Base-by-base conservation (phyloP, 2,888 invertebrate species). In the Lasioglossum leucozonium region DNA sequence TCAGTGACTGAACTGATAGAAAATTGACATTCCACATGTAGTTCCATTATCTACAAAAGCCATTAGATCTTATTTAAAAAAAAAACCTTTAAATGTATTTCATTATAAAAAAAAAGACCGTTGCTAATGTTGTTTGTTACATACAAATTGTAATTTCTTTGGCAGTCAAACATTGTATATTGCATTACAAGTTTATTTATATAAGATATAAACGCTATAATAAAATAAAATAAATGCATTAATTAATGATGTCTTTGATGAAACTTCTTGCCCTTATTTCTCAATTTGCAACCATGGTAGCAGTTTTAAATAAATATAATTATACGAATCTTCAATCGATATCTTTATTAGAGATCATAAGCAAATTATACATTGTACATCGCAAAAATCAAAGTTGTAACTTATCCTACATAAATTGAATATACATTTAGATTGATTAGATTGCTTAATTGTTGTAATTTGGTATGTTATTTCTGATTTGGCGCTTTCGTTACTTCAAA, bases 21-120 rank as follows among this genome's bases (percentile, higher is more conserved):
- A 84, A 84, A 74, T 69, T 72, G 51, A 86, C 87, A 87, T 87
- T 87, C 82, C 87, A 75, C 26, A 72, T 44, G 58, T 55, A 79
- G 58, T 74, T 65, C 22, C 47, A 55, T 34, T 26, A 81, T 47
- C 18, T 16, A 62, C 30, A 42, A 79, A 67, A 72, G 72, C 78
- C 69, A 47, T 62, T 42, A 22, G 79, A 42, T 42, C 55, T 75
- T 79, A 40, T 34, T n/a, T 44, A 58, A 72, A 74, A 67, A 72
- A 51, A 75, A 51, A 18, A 34, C 30, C 2, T 62, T 62, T 58
- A 22, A 77, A 85, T 5, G n/a, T 72, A 84, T 75, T 79, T 55
- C 73, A 22, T 47, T 51, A 30, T 37, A 65, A 67, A 69, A n/a
- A 51, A 58, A 65, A 44, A 65, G 5, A 62, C 30, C n/a, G 81